A percentile compares a stretch with the other conserved stretches of the same genome.
phyloP scores from a whole-genome alignment of 2,797 vertebrate species.

The Spinus olivaceus region DNA sequence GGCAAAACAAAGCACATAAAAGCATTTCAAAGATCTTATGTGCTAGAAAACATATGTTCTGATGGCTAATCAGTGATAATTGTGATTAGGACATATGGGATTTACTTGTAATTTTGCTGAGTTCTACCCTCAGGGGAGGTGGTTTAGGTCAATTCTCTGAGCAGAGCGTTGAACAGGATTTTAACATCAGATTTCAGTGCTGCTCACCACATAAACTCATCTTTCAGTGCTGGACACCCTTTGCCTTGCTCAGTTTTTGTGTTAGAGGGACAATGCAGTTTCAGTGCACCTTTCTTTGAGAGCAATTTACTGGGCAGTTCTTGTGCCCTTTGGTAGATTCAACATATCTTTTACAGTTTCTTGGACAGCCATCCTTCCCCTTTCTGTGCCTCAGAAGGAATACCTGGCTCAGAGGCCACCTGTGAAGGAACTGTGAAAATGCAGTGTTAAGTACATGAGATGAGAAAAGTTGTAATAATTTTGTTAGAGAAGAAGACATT shows the following conservation, averaged over 20 bases:
- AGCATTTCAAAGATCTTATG: not conserved
- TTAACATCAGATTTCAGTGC: not conserved
- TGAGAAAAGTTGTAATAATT: not conserved
- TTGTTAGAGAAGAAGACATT: not conserved
- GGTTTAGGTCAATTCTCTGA: not conserved
- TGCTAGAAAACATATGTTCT: not conserved
- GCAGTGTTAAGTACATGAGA: not conserved
- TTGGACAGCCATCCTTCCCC: not conserved
- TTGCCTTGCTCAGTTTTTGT: not conserved
- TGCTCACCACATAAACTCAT: not conserved
- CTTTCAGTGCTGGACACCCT: not conserved
- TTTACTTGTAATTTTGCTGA: not conserved
- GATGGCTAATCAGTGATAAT: not conserved
- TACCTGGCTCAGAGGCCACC: not conserved
- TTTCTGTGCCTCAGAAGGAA: not conserved
- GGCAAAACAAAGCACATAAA: not conserved
- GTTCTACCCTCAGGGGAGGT: not conserved
- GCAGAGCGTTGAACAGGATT: not conserved
- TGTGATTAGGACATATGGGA: not conserved
- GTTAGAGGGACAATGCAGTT: not conserved
- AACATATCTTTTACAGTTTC: not conserved
- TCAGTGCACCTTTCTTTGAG: not conserved
- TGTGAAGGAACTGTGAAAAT: not conserved
- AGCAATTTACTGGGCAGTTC: not conserved
- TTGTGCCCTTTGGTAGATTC: not conserved